These are phyloP conservation scores for Callyntrura sp. DNA, from an alignment of 2,888 invertebrate genomes.

Conservation along the genomic window DNA sequence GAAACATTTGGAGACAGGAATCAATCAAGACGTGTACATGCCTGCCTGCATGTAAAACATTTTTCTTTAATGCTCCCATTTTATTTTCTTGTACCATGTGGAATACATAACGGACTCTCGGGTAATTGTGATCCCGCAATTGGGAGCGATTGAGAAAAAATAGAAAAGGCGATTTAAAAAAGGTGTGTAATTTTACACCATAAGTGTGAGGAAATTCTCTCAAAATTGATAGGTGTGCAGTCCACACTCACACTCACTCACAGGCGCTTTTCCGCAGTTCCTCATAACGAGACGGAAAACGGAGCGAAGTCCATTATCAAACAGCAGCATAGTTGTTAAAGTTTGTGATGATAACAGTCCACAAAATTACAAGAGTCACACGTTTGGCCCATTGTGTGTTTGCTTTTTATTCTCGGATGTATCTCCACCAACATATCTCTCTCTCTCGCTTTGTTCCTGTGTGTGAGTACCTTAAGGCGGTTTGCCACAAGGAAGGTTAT, in stretches of 20 bases:
- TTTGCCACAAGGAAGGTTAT: slow-evolving; percentile 62
- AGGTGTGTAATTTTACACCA: slow-evolving; percentile 77
- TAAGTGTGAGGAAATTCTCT: slow-evolving; percentile 74
- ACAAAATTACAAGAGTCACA: slow-evolving; percentile 63
- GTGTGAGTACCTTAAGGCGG: slow-evolving; percentile 46
- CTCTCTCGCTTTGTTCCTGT: no score
- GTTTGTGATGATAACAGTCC: slow-evolving; percentile 66
- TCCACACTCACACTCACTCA: background rate
- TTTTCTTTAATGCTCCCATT: no score
- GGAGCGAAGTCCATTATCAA: slow-evolving; percentile 61
- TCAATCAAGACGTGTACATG: slow-evolving; percentile 4
- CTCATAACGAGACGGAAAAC: slow-evolving; percentile 50
- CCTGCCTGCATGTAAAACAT: background rate
- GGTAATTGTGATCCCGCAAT: background rate
- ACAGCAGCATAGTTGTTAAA: background rate
- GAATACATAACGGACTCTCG: background rate
- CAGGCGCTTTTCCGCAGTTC: slow-evolving; percentile 1
- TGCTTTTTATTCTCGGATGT: background rate
- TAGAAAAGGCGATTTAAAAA: slow-evolving; percentile 13
- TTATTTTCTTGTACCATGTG: background rate
- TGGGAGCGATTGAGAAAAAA: background rate
- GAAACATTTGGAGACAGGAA: background rate
- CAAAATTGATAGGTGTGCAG: slow-evolving; percentile 66
- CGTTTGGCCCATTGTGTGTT: slow-evolving; percentile 28
- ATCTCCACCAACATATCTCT: slow-evolving; percentile 10